A percentile compares a stretch with the other conserved stretches of the same genome.
Conservation (phyloP, 1,140 invertebrate genomes). For the Carcinoscorpius rotundicauda region DNA sequence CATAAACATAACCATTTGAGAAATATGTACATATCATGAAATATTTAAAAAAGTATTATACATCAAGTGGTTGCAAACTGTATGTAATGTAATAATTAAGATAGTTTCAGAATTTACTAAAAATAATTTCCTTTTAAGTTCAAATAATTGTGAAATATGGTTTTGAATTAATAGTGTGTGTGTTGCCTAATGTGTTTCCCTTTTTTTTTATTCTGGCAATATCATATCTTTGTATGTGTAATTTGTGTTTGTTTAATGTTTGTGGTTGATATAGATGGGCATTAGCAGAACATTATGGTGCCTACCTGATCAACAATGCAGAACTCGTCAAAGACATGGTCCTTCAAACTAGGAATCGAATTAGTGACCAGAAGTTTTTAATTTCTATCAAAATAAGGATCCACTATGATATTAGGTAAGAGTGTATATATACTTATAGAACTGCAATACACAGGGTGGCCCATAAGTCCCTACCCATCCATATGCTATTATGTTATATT, state of each 20-base stretch:
- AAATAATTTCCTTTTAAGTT: no score
- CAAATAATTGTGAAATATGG: no score
- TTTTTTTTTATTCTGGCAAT: conserved; percentile 4
- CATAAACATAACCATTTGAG: no score
- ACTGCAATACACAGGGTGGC: no score
- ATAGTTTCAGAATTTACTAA: no score
- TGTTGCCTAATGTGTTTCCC: neutral
- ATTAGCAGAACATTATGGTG: conserved; percentile 78
- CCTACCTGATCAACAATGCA: conserved; percentile 59
- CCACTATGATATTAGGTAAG: conserved; percentile 38
- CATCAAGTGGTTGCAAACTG: no score
- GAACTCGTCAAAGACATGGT: conserved; percentile 72
- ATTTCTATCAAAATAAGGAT: conserved; percentile 88
- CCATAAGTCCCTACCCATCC: no score
- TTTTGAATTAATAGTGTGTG: no score
- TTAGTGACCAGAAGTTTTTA: conserved; percentile 57
- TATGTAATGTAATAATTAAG: no score
- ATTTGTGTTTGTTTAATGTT: neutral
- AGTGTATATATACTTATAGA: neutral
- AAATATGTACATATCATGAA: no score
- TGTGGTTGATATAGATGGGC: conserved; percentile 56
- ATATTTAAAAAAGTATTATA: no score
- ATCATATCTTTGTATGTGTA: neutral
- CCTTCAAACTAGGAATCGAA: conserved; percentile 52
- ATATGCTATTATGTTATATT: no score